A percentile compares a stretch with the other conserved stretches of the same genome.
Evolutionary conservation across 2,797 vertebrate genomes (phyloP).

Genomic region (Peromyscus aztecus): DNA sequence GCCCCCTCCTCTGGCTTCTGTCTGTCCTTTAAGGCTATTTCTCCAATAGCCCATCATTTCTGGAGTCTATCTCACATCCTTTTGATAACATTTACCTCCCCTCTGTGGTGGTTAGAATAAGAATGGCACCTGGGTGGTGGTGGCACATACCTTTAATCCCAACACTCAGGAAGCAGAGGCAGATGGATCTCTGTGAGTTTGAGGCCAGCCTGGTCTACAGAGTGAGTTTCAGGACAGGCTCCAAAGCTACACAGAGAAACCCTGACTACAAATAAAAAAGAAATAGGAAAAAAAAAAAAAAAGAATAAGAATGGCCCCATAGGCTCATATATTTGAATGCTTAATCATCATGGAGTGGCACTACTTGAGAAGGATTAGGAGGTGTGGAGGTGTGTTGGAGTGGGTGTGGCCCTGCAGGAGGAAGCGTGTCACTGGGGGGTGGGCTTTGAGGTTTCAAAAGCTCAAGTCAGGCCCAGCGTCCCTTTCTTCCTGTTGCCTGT

Average conservation of each 20-base stretch:
- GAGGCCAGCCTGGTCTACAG: no score
- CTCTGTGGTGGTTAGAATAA: not conserved
- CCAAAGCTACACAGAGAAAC: no score
- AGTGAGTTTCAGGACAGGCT: no score
- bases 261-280: no score
- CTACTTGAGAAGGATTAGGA: not conserved
- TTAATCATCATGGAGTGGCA: not conserved
- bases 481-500: not conserved
- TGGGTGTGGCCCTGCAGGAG: not conserved
- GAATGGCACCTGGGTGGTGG: not conserved
- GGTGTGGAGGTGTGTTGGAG: not conserved
- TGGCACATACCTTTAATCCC: no score
- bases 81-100: not conserved
- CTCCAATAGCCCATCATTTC: not conserved
- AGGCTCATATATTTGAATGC: not conserved
- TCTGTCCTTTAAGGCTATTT: not conserved
- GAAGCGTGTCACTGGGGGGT: not conserved
- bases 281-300: no score
- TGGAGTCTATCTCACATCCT: not conserved
- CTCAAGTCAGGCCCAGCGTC: not conserved
- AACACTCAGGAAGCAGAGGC: no score
- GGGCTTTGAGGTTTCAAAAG: not conserved
- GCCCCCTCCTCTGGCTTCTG: not conserved
- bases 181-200: no score
- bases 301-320: not conserved